Conservation (phyloP, 2,797 vertebrate genomes). For the Eupleurogrammus muticus region DNA sequence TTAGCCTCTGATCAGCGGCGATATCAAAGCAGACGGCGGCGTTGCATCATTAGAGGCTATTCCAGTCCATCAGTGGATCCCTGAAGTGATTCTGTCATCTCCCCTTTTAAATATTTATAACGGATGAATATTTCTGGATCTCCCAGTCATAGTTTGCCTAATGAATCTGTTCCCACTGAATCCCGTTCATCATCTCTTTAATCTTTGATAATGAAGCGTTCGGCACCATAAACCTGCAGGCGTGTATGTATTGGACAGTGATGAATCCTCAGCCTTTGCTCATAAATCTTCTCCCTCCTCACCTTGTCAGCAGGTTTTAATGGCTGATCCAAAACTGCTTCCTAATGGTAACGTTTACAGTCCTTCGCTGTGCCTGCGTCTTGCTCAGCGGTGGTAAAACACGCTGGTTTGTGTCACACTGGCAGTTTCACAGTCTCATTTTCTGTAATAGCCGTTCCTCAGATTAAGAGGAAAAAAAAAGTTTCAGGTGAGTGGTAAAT, state of each 20-base stretch:
- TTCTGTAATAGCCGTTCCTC: slow-evolving; percentile 36
- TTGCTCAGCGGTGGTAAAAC: slow-evolving; percentile 35
- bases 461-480: slow-evolving; percentile 10
- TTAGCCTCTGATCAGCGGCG: slow-evolving; percentile 47
- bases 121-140: slow-evolving; percentile 59
- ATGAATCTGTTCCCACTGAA: slow-evolving; percentile 53
- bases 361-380: slow-evolving; percentile 23
- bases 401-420: slow-evolving; percentile 40
- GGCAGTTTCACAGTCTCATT: slow-evolving; percentile 38
- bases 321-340: slow-evolving; percentile 36
- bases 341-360: slow-evolving; percentile 37
- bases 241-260: slow-evolving; percentile 7
- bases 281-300: not conserved
- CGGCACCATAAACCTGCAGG: not conserved
- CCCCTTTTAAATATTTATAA: slow-evolving; percentile 71
- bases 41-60: slow-evolving; percentile 62
- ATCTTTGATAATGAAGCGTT: slow-evolving; percentile 46
- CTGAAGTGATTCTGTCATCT: slow-evolving; percentile 56
- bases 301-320: slow-evolving; percentile 36
- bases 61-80: slow-evolving; percentile 50
- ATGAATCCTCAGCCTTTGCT: slow-evolving; percentile 9
- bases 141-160: slow-evolving; percentile 40
- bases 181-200: slow-evolving; percentile 45
- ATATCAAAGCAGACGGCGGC: slow-evolving; percentile 54
- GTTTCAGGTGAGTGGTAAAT: slow-evolving; percentile 40